phyloP scores from a whole-genome alignment of 2,888 invertebrate genomes.

The Zele albiditarsus region DNA sequence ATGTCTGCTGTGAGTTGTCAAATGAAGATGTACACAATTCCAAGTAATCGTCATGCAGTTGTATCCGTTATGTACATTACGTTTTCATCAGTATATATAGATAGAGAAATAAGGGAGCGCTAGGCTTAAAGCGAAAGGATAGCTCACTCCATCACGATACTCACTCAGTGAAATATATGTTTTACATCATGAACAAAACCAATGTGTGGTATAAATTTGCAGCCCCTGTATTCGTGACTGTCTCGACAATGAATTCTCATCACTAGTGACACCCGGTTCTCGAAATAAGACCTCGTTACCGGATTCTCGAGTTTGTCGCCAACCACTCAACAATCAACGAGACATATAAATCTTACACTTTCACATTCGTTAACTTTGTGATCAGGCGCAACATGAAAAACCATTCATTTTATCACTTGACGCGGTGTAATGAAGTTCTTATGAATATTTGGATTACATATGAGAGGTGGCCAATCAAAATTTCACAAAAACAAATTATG shows the following conservation, averaged over 20 bases:
- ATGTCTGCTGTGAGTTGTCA: constrained; percentile 33
- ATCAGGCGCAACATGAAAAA: constrained; percentile 29
- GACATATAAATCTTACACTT: constrained; percentile 52
- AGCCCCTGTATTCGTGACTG: background rate
- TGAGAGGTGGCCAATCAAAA: background rate
- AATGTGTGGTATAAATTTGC: constrained; percentile 12
- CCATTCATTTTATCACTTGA: constrained; percentile 27
- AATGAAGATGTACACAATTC: constrained; percentile 21
- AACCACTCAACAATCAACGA: constrained; percentile 38
- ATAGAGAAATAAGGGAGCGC: background rate
- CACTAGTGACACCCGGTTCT: constrained; percentile 38
- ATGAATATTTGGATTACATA: constrained; percentile 12
- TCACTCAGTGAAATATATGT: background rate
- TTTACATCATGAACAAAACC: background rate
- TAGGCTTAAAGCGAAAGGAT: no score
- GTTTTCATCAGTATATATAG: background rate
- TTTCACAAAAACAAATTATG: no score
- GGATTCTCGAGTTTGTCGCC: constrained; percentile 50
- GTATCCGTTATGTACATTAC: background rate
- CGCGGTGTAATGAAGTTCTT: constrained; percentile 38
- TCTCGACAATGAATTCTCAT: constrained; percentile 46
- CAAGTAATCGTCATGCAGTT: no score
- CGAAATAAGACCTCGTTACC: constrained; percentile 54
- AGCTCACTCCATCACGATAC: background rate
- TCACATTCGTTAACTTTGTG: constrained; percentile 45